These are phyloP conservation scores for Ictalurus punctatus DNA, from an alignment of 2,113 vertebrate species.

Conservation along the genomic window DNA sequence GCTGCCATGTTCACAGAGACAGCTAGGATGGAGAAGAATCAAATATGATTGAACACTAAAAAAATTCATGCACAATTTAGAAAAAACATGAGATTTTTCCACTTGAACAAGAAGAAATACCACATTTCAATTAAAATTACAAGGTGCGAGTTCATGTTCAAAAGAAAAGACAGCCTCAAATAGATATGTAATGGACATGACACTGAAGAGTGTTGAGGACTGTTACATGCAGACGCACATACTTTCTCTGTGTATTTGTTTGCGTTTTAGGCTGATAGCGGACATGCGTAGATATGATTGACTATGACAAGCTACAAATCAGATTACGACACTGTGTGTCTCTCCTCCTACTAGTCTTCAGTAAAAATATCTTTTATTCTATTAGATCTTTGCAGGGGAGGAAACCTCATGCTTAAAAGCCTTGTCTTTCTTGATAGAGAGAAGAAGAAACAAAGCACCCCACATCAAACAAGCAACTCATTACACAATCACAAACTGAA, in stretches of 20 bases:
- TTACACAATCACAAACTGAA: not conserved
- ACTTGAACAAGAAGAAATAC: not conserved
- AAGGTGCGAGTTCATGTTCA: not conserved
- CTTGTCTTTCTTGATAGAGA: not conserved
- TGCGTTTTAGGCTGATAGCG: not conserved
- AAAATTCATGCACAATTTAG: not conserved
- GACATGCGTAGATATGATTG: not conserved
- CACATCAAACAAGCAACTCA: not conserved
- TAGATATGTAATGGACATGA: not conserved
- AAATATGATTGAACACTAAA: not conserved
- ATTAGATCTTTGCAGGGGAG: not conserved
- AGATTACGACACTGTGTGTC: not conserved
- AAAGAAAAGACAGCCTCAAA: not conserved
- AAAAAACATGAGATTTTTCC: not conserved
- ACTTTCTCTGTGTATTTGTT: not conserved
- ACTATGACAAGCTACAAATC: not conserved
- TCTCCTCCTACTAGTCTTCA: not conserved
- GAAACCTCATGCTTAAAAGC: not conserved
- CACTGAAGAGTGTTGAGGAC: not conserved
- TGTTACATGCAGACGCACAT: not conserved
- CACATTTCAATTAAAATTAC: not conserved
- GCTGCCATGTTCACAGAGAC: not conserved
- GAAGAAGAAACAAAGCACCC: not conserved
- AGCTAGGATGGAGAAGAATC: not conserved
- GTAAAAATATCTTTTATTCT: not conserved